These are phyloP conservation scores for Torymus auratus DNA, from an alignment of 2,888 invertebrate species.

Conservation along the genomic window DNA sequence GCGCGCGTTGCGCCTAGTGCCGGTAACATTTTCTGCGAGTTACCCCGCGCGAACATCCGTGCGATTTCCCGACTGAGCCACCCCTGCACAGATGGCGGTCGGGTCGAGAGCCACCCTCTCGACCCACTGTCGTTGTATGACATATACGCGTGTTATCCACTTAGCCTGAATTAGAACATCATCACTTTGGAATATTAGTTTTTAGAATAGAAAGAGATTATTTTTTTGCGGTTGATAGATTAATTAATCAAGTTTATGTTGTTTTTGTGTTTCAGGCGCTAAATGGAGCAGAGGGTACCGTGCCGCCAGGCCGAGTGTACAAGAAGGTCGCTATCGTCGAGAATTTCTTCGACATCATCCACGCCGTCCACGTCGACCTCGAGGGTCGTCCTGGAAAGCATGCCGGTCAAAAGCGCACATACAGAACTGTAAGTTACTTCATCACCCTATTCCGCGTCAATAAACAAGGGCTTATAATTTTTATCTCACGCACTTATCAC, in stretches of 20 bases:
- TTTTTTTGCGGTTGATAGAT: too few relatives aligned
- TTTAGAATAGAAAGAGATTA: too few relatives aligned
- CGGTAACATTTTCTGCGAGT: slow-evolving; percentile 39
- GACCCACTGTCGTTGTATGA: too few relatives aligned
- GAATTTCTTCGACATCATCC: slow-evolving; percentile 97
- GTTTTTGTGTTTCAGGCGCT: slow-evolving; percentile 81
- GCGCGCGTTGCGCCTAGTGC: slow-evolving; percentile 2
- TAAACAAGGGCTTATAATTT: not conserved
- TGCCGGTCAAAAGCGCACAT: slow-evolving; percentile 97
- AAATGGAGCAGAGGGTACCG: slow-evolving; percentile 79
- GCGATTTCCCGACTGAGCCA: slow-evolving; percentile 37
- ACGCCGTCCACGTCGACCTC: slow-evolving; percentile 95
- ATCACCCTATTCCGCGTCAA: slow-evolving; percentile 37
- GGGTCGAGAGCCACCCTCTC: not conserved
- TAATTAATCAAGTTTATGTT: slow-evolving; percentile 17
- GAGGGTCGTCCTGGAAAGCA: slow-evolving; percentile 95
- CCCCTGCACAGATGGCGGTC: slow-evolving; percentile 61
- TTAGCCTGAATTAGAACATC: too few relatives aligned
- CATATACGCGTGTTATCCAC: too few relatives aligned
- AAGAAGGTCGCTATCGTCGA: slow-evolving; percentile 97
- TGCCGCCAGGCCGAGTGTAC: slow-evolving; percentile 81
- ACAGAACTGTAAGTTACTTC: slow-evolving; percentile 88
- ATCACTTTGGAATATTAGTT: too few relatives aligned
- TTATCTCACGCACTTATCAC: too few relatives aligned
- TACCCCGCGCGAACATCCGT: slow-evolving; percentile 7